Percentiles rank a stretch among this genome's conserved stretches.
These are phyloP conservation scores for Craseonycteris thonglongyai DNA, from an alignment of 2,113 vertebrate species.

Conservation along the genomic window DNA sequence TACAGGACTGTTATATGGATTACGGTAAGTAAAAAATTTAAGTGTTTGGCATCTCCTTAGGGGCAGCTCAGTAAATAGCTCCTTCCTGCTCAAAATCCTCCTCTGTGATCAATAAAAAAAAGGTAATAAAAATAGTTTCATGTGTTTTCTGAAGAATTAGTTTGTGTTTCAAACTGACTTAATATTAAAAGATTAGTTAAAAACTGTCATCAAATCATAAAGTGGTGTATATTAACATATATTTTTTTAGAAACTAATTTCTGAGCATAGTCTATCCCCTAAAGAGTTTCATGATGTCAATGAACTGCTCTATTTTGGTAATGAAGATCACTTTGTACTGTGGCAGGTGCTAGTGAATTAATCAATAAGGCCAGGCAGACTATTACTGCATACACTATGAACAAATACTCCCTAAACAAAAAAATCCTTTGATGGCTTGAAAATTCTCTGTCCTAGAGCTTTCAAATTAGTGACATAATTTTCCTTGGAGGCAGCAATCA, in stretches of 20 bases:
- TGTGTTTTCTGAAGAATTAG: constrained; percentile 5
- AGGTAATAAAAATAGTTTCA: neutral
- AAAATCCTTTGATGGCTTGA: neutral
- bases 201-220: constrained; percentile 26
- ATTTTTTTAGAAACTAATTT: neutral
- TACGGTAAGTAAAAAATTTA: neutral
- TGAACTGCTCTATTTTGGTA: neutral
- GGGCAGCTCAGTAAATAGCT: neutral
- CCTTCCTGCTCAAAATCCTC: neutral
- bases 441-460: neutral
- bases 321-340: neutral
- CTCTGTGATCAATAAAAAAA: neutral
- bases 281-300: neutral
- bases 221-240: neutral
- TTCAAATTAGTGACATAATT: constrained; percentile 26
- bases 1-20: neutral
- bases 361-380: neutral
- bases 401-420: neutral
- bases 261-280: neutral
- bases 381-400: neutral
- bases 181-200: neutral
- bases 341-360: neutral
- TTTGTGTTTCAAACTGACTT: neutral
- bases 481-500: neutral
- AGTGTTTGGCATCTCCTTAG: neutral